Evolutionary conservation across 2,888 invertebrate genomes (phyloP), one percentile per base, ranked within the genome.

Genomic region (Slavum lentiscoides): DNA sequence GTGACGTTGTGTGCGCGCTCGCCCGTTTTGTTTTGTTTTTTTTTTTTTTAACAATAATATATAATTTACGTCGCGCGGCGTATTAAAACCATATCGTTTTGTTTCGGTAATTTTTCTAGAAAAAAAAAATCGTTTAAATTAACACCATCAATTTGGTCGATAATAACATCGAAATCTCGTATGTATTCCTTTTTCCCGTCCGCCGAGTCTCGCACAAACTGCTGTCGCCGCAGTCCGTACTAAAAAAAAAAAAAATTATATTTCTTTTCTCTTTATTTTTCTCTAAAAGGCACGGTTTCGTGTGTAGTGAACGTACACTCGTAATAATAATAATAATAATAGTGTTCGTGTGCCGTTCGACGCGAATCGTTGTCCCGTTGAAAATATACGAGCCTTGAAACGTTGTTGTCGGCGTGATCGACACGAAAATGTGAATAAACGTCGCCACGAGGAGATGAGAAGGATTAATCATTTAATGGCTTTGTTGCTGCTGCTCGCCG

Each of bases 371-470:
- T 62, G n/a, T 39, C 21, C 13, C 30, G 30, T 30, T 1, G 13
- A 39, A 67, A 75, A 66, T 39, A 66, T 23, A 55, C 39, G 37
- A 1, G 30, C 30, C 30, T 30, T 39, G 37, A 74, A 55, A 74
- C 74, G 66, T n/a, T 13, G 43, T 7, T 13, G 23, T 23, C 67
- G 23, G 75, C 23, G 75, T 59, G 72, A 64, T 72, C 30, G 55
- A 80, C 64, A 43, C 64, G 58, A 80, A 80, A 66, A 80, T 80
- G 80, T 80, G 64, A 30, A 80, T 80, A 58, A 66, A 55, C 43
- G 62, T 64, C 43, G 39, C 37, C n/a, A 21, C 43, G 58, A 72
- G 21, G 55, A 80, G 55, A 80, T 72, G 53, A 64, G 17, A 39
- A 80, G 70, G 58, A 30, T 8, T 68, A 61, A 61, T 59, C 59